A percentile compares a stretch with the other conserved stretches of the same genome.
Conservation (phyloP, 2,113 vertebrate species). For the Gopherus flavomarginatus region DNA sequence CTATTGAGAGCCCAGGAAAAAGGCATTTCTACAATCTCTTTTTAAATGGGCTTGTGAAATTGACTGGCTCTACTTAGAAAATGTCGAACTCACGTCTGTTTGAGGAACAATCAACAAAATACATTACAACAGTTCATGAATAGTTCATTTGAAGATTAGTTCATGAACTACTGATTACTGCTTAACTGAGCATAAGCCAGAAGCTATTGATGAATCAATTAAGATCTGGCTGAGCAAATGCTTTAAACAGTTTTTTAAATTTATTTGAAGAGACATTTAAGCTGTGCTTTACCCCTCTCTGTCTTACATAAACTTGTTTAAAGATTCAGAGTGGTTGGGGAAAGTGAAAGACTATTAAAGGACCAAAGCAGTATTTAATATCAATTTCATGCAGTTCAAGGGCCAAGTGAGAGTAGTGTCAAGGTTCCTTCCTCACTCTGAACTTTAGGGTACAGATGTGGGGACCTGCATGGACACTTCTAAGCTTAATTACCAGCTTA, state of each 20-base stretch:
- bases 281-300: neutral
- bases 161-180: neutral
- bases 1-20: neutral
- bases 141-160: neutral
- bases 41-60: neutral
- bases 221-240: neutral
- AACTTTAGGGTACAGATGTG: too few species aligned
- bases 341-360: neutral
- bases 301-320: neutral
- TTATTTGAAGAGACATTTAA: slow-evolving; percentile 7
- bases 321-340: neutral
- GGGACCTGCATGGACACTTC: too few species aligned
- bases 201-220: slow-evolving; percentile 44
- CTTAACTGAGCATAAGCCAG: slow-evolving; percentile 20
- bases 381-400: neutral
- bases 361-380: neutral
- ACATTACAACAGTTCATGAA: neutral
- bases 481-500: too few species aligned
- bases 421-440: too few species aligned
- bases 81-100: neutral
- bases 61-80: neutral
- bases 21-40: neutral
- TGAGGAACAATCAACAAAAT: neutral
- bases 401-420: neutral
- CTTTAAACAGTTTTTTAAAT: slow-evolving; percentile 21